Conservation (phyloP, 2,797 vertebrate species). For the Melanogrammus aeglefinus region DNA sequence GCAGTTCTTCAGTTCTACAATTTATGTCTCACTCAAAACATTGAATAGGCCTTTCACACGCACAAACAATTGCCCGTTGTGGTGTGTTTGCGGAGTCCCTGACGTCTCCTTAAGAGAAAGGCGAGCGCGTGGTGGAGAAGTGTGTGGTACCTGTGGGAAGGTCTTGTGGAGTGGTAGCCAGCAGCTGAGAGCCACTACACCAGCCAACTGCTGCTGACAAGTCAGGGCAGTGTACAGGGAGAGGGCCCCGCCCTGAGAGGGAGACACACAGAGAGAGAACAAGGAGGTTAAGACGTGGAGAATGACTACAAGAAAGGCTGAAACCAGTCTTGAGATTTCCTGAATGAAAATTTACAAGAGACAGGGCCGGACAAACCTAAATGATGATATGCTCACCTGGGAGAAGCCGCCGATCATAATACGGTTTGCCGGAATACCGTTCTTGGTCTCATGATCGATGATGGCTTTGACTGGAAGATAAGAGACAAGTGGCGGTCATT, state of each 20-base stretch:
- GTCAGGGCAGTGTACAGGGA: conserved; percentile 96
- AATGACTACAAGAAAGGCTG: background rate
- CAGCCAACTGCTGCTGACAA: conserved; percentile 90
- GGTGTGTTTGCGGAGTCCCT: too few relatives aligned
- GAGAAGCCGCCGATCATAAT: conserved; percentile 97
- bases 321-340: background rate
- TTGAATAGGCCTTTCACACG: background rate
- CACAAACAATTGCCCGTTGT: too few relatives aligned
- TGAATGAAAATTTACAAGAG: background rate
- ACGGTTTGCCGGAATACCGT: conserved; percentile 90
- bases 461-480: conserved; percentile 85
- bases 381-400: conserved; percentile 76
- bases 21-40: too few relatives aligned
- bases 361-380: background rate
- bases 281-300: background rate
- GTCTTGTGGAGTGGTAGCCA: conserved; percentile 93
- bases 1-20: too few relatives aligned
- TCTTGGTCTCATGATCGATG: conserved; percentile 95
- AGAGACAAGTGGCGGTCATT: background rate
- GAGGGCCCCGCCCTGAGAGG: conserved; percentile 87
- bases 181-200: conserved; percentile 94
- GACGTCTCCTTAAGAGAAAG: too few relatives aligned
- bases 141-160: conserved; percentile 84
- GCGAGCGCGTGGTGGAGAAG: background rate
- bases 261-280: background rate